phyloP scores from a whole-genome alignment of 2,888 invertebrate species.

The Stenodera caucasica region DNA sequence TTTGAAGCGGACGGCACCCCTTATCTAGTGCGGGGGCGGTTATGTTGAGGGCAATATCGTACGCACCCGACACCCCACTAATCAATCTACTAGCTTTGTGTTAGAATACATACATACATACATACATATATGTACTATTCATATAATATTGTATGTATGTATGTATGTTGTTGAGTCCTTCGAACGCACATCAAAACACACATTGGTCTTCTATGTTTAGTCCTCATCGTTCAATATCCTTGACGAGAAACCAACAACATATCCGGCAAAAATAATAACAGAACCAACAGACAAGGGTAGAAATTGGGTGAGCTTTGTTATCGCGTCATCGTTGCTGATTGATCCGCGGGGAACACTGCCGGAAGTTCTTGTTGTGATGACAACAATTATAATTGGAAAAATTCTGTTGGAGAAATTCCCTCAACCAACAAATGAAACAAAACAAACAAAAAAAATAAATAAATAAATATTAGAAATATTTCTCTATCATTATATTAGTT shows the following conservation, averaged over 20 bases:
- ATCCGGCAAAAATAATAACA: slow-evolving; percentile 9
- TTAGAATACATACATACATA: not conserved
- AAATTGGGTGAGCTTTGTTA: slow-evolving; percentile 7
- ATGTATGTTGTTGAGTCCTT: slow-evolving; percentile 31
- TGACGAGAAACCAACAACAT: slow-evolving; percentile 9
- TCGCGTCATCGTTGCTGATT: slow-evolving; percentile 9
- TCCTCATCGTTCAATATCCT: slow-evolving; percentile 13
- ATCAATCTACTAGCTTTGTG: slow-evolving; percentile 48
- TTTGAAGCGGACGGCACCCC: slow-evolving; percentile 7
- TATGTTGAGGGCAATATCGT: slow-evolving; percentile 43
- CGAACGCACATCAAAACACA: slow-evolving; percentile 26
- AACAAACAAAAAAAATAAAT: too few relatives aligned
- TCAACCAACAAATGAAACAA: too few relatives aligned
- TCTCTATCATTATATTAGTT: not conserved
- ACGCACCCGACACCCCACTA: slow-evolving; percentile 53
- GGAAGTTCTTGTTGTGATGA: slow-evolving; percentile 2
- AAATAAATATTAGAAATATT: too few relatives aligned
- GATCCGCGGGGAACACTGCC: slow-evolving; percentile 4
- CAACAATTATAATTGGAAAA: slow-evolving; percentile 12
- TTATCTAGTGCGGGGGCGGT: slow-evolving; percentile 38
- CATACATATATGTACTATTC: too few relatives aligned
- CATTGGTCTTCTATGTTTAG: slow-evolving; percentile 1
- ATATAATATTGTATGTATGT: not conserved
- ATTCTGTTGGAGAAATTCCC: not conserved
- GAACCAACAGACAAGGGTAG: slow-evolving; percentile 9